A percentile compares a stretch with the other conserved stretches of the same genome.
Evolutionary conservation across 1,140 invertebrate genomes (phyloP).

Genomic region (Conus ventricosus): DNA sequence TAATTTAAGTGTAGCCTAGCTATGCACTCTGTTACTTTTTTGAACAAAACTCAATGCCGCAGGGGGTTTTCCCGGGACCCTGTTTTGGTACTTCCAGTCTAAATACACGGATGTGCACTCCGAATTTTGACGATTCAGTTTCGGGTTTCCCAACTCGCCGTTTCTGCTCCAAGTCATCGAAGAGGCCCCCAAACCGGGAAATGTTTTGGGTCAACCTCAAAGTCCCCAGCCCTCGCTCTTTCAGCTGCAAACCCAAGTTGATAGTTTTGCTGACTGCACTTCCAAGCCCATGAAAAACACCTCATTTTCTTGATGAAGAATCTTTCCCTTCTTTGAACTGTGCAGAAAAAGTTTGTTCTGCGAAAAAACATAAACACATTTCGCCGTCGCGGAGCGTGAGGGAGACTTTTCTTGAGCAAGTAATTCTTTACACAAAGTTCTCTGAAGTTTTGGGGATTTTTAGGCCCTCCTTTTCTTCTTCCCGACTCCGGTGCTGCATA

Average conservation of each 20-base stretch:
- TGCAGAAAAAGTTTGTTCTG: conserved; percentile 79
- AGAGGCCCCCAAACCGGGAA: conserved; percentile 85
- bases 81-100: conserved; percentile 33
- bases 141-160: conserved; percentile 84
- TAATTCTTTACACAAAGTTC: conserved; percentile 70
- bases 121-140: conserved; percentile 84
- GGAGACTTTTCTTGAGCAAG: conserved; percentile 72
- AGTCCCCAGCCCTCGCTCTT: conserved; percentile 81
- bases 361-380: conserved; percentile 75
- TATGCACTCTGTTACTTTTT: too few species aligned
- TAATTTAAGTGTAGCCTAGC: too few species aligned
- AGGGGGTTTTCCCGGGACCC: background rate
- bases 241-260: conserved; percentile 88
- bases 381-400: conserved; percentile 68
- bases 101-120: conserved; percentile 86
- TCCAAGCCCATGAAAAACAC: conserved; percentile 92
- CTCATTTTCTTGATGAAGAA: conserved; percentile 84
- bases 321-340: conserved; percentile 87
- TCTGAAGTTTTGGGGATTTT: conserved; percentile 33
- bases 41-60: background rate
- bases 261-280: conserved; percentile 88
- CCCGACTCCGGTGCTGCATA: conserved; percentile 33
- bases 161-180: conserved; percentile 89
- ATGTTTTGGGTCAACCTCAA: conserved; percentile 88
- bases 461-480: conserved; percentile 6